A percentile compares a stretch with the other conserved stretches of the same genome.
Conservation (phyloP, 2,797 vertebrate genomes). For the Onychomys leucogaster region DNA sequence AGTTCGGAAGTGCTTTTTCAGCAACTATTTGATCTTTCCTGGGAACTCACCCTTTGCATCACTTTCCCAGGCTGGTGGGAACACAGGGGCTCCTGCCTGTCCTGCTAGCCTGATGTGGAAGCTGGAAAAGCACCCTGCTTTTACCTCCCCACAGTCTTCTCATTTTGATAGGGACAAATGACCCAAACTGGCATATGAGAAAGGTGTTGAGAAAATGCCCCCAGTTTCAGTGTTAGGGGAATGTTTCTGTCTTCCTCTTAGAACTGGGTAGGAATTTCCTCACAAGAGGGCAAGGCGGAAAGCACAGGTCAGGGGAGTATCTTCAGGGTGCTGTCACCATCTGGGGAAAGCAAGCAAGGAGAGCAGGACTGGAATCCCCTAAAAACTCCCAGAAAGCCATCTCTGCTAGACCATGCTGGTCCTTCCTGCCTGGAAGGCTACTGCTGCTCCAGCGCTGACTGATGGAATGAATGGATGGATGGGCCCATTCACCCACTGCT, state of each 20-base stretch:
- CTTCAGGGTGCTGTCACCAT: not conserved
- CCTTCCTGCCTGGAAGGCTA: not conserved
- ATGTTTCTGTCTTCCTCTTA: constrained; percentile 44
- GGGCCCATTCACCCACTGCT: not conserved
- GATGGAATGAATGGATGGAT: not conserved
- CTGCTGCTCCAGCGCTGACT: not conserved
- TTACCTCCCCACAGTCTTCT: constrained; percentile 30
- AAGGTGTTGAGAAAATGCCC: not conserved
- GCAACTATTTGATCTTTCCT: constrained; percentile 80
- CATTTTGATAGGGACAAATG: not conserved
- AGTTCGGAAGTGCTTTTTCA: constrained; percentile 77
- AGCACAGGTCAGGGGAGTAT: not conserved
- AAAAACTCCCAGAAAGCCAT: not conserved
- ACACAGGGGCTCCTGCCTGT: constrained; percentile 48
- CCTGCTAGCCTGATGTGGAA: constrained; percentile 18
- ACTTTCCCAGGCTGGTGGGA: constrained; percentile 58
- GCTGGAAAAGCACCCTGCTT: constrained; percentile 23
- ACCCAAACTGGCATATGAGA: not conserved
- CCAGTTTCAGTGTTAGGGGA: not conserved
- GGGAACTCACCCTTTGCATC: constrained; percentile 68
- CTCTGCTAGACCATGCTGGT: constrained; percentile 16
- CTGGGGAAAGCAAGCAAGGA: constrained; percentile 12
- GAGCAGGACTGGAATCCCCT: not conserved
- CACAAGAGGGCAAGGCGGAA: not conserved
- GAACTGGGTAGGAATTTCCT: constrained; percentile 41